Conservation (phyloP, 2,888 invertebrate species). For the Seira musarum region DNA sequence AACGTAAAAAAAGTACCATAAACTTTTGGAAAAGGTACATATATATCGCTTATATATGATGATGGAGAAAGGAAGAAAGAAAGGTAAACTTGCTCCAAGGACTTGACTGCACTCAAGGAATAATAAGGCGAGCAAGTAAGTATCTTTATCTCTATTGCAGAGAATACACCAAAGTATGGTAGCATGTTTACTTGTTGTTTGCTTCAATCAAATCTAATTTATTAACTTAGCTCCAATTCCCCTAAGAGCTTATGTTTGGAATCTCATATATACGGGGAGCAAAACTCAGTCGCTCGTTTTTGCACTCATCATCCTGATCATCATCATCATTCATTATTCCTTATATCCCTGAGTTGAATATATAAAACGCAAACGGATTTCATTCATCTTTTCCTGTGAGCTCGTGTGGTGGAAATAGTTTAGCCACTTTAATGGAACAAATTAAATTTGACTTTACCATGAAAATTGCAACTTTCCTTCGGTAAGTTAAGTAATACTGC, state of each 20-base stretch:
- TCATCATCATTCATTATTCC: constrained; percentile 9
- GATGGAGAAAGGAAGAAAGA: background rate
- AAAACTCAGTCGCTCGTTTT: background rate
- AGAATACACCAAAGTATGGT: background rate
- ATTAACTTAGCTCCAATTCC: constrained; percentile 60
- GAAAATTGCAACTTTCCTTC: constrained; percentile 17
- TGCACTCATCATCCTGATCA: constrained; percentile 9
- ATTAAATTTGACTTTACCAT: constrained; percentile 30
- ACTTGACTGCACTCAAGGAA: too few relatives aligned
- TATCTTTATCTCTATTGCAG: too few relatives aligned
- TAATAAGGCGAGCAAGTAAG: too few relatives aligned
- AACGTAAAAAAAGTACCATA: background rate
- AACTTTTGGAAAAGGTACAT: background rate
- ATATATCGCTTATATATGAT: too few relatives aligned
- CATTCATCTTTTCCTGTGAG: constrained; percentile 5
- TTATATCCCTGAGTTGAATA: too few relatives aligned
- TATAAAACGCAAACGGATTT: too few relatives aligned
- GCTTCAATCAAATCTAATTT: constrained; percentile 62
- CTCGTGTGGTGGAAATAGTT: constrained; percentile 9
- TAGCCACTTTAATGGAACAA: constrained; percentile 26
- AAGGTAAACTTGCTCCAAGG: background rate
- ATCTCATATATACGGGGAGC: background rate
- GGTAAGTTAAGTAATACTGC: background rate
- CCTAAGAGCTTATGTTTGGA: constrained; percentile 36
- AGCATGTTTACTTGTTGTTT: constrained; percentile 57